phyloP scores from a whole-genome alignment of 2,888 invertebrate genomes.

The Eledona agricola region DNA sequence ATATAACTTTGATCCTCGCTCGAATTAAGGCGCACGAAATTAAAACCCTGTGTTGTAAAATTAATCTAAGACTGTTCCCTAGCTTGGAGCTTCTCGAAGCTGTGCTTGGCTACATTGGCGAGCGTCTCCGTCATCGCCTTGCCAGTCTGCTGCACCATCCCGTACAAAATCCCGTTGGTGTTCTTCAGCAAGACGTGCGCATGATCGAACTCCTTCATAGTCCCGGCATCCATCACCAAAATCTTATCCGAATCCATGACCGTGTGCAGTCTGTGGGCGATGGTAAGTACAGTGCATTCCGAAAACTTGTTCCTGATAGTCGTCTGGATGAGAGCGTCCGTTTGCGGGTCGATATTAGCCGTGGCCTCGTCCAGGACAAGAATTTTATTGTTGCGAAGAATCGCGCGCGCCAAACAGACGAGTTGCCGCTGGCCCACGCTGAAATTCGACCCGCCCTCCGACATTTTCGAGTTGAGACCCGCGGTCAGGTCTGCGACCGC shows the following conservation, averaged over 20 bases:
- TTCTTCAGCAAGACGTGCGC: conserved; percentile 72
- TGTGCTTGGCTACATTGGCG: conserved; percentile 66
- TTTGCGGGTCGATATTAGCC: conserved; percentile 82
- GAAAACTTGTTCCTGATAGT: conserved; percentile 80
- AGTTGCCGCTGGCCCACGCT: conserved; percentile 71
- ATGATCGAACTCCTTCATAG: conserved; percentile 78
- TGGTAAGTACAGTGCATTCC: conserved; percentile 81
- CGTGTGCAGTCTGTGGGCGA: conserved; percentile 84
- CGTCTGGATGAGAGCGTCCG: conserved; percentile 78
- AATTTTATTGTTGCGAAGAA: conserved; percentile 61
- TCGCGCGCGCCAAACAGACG: conserved; percentile 74
- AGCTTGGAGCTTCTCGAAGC: conserved; percentile 37
- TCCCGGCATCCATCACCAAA: conserved; percentile 82
- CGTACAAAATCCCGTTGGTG: conserved; percentile 65
- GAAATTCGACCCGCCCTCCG: conserved; percentile 70
- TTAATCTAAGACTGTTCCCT: conserved; percentile 1
- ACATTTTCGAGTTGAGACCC: conserved; percentile 61
- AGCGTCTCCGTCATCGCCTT: conserved; percentile 73
- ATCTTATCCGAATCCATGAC: conserved; percentile 88
- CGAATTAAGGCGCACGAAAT: conserved; percentile 1
- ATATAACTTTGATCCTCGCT: not conserved
- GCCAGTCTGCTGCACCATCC: conserved; percentile 77
- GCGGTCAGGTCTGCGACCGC: conserved; percentile 62
- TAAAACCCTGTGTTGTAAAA: conserved; percentile 1
- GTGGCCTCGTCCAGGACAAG: conserved; percentile 74